Conservation (phyloP, 2,888 invertebrate species). For the Pseudococcus longispinus region DNA sequence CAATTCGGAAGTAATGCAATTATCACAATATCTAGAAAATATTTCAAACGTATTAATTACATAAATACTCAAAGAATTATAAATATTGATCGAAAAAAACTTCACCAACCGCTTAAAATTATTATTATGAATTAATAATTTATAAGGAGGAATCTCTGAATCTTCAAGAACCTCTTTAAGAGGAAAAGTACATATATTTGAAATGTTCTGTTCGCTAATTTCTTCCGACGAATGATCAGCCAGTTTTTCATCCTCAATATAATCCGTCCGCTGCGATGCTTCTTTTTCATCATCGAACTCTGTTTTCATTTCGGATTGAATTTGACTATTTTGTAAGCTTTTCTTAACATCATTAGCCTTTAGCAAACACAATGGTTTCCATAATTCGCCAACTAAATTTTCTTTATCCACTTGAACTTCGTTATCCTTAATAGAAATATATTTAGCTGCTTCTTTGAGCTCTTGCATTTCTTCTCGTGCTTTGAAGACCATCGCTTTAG, state of each 20-base stretch:
- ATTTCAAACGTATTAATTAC: not conserved
- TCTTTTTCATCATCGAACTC: not conserved
- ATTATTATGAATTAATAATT: constrained; percentile 46
- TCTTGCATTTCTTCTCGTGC: not conserved
- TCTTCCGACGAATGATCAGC: not conserved
- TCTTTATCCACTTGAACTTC: not conserved
- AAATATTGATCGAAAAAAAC: not conserved
- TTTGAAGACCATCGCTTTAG: constrained; percentile 17
- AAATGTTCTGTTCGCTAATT: not conserved
- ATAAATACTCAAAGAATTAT: not conserved
- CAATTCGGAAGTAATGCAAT: constrained; percentile 43
- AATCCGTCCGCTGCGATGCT: not conserved
- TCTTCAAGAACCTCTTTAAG: not conserved
- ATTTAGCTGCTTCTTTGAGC: not conserved
- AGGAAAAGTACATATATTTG: not conserved
- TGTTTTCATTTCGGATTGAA: not conserved
- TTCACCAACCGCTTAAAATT: constrained; percentile 47
- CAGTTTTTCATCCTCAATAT: not conserved
- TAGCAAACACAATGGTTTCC: not conserved
- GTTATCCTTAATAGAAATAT: not conserved
- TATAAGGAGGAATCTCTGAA: constrained; percentile 39
- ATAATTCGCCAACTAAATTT: not conserved
- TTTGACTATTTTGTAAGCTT: not conserved
- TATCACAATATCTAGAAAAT: constrained; percentile 50
- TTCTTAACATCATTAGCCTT: constrained; percentile 40